Evolutionary conservation across 2,797 vertebrate genomes (phyloP).

Genomic region (Sorex maritimensis): DNA sequence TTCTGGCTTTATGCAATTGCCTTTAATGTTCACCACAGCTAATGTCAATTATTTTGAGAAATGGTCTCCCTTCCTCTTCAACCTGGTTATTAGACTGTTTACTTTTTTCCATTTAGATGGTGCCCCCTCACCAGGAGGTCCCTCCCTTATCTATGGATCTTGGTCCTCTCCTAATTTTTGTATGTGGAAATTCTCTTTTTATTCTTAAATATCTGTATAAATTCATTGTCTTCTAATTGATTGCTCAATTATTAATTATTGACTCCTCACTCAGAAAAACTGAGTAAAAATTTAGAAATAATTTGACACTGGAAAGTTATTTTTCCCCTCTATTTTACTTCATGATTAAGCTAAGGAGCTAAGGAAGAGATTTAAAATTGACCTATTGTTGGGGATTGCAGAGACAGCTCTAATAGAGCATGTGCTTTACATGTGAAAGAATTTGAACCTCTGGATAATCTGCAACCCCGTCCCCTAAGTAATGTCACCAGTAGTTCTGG

Average conservation of each 20-base stretch:
- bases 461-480: no score
- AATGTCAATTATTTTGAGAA: constrained; percentile 56
- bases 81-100: constrained; percentile 13
- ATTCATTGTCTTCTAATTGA: background rate
- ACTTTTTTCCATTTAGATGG: background rate
- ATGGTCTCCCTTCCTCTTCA: constrained; percentile 6
- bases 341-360: constrained; percentile 51
- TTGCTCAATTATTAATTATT: background rate
- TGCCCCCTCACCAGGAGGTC: background rate
- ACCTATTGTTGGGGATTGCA: no score
- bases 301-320: constrained; percentile 14
- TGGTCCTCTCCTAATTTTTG: constrained; percentile 24
- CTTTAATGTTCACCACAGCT: constrained; percentile 15
- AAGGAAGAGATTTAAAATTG: background rate
- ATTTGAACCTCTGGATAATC: no score
- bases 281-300: constrained; percentile 50
- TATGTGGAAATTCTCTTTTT: background rate
- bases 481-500: no score
- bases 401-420: no score
- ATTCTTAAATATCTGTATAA: background rate
- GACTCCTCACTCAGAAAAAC: constrained; percentile 14
- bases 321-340: constrained; percentile 49
- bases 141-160: background rate
- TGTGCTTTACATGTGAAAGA: no score
- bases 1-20: background rate